A percentile compares a stretch with the other conserved stretches of the same genome.
phyloP scores from a whole-genome alignment of 2,888 invertebrate species.

The Hemicrepidius hirtus region DNA sequence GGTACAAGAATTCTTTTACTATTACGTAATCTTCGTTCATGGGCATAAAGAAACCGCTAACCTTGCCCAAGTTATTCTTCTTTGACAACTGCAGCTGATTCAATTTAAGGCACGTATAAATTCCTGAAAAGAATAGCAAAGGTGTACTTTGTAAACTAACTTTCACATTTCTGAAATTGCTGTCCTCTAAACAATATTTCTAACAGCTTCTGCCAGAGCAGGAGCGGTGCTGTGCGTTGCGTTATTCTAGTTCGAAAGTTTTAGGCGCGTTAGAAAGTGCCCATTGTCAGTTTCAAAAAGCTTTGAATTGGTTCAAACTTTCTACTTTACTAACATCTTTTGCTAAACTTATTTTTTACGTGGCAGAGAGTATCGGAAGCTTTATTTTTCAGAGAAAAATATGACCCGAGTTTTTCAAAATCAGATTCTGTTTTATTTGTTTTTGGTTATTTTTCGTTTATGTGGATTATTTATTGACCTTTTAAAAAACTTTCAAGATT shows the following conservation, averaged over 20 bases:
- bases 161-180: slow-evolving; percentile 19
- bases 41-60: not conserved
- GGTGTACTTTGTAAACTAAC: slow-evolving; percentile 8
- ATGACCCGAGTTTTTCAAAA: not conserved
- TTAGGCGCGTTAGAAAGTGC: slow-evolving; percentile 24
- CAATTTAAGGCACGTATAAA: slow-evolving; percentile 29
- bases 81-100: slow-evolving; percentile 5
- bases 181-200: slow-evolving; percentile 1
- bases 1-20: no score
- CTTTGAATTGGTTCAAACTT: slow-evolving; percentile 23
- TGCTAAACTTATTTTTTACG: slow-evolving; percentile 7
- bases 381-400: not conserved
- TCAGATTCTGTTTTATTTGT: not conserved
- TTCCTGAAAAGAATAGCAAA: slow-evolving; percentile 19
- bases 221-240: slow-evolving; percentile 3
- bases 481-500: no score
- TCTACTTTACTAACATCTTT: slow-evolving; percentile 12
- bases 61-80: slow-evolving; percentile 10
- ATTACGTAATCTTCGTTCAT: not conserved
- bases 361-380: not conserved
- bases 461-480: not conserved
- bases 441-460: not conserved
- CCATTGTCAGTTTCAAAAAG: slow-evolving; percentile 19
- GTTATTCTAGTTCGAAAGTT: not conserved
- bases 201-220: not conserved